These are phyloP conservation scores for Opisthograptis luteolata DNA, from an alignment of 2,888 invertebrate species.

Conservation along the genomic window DNA sequence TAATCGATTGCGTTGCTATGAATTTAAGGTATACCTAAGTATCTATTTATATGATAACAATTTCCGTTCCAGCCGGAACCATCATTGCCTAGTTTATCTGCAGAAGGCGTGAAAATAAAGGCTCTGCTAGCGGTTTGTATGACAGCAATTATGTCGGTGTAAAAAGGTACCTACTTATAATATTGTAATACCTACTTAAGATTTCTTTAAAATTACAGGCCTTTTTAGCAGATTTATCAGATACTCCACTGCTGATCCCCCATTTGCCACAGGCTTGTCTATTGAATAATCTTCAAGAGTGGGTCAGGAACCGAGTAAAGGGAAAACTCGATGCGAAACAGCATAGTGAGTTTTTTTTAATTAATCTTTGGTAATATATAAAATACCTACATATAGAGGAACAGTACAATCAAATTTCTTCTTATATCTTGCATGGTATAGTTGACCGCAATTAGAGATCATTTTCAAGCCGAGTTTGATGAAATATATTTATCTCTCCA, in stretches of 20 bases:
- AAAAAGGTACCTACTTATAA: neutral
- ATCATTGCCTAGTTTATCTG: constrained; percentile 57
- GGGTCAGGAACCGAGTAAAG: constrained; percentile 65
- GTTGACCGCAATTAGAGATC: too few species aligned
- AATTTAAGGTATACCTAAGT: neutral
- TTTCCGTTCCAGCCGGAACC: constrained; percentile 49
- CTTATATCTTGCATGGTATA: too few species aligned
- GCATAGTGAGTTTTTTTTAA: constrained; percentile 54
- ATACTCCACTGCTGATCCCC: constrained; percentile 67
- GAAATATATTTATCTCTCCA: too few species aligned
- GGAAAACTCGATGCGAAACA: constrained; percentile 52
- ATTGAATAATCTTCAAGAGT: constrained; percentile 67
- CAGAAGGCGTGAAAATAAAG: constrained; percentile 57
- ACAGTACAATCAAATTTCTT: too few species aligned
- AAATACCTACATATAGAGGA: too few species aligned
- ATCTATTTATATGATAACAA: neutral
- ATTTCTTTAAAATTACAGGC: constrained; percentile 52
- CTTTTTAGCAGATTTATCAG: constrained; percentile 66
- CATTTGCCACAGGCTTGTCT: constrained; percentile 70
- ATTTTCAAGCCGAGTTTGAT: too few species aligned
- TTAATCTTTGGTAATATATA: too few species aligned
- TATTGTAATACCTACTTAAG: too few species aligned
- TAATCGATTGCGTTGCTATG: constrained; percentile 9
- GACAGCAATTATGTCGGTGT: too few species aligned
- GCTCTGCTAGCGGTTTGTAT: constrained; percentile 61